These are phyloP conservation scores for Camponotus pennsylvanicus DNA, from an alignment of 1,140 invertebrate species.

Conservation along the genomic window DNA sequence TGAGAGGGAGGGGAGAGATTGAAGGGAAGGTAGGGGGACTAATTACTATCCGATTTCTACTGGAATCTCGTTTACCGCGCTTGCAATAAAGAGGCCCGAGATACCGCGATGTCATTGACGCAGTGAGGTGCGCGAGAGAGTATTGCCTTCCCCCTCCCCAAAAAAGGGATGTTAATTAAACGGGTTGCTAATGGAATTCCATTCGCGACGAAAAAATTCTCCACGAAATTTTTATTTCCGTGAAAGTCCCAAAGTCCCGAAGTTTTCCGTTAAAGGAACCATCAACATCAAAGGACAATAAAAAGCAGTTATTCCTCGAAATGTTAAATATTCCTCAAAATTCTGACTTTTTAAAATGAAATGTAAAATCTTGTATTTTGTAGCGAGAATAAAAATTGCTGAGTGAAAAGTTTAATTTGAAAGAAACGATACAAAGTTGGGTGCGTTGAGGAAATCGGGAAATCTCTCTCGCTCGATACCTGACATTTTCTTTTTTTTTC, in stretches of 20 bases:
- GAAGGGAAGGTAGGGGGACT: slow-evolving; percentile 33
- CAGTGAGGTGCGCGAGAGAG: neutral
- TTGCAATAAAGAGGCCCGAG: slow-evolving; percentile 48
- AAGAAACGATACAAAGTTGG: neutral
- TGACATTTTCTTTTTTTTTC: neutral
- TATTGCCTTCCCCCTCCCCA: neutral
- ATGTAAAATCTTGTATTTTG: neutral
- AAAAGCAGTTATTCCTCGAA: neutral
- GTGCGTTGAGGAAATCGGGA: neutral
- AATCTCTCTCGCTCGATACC: neutral
- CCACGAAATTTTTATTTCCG: neutral
- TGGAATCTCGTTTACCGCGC: slow-evolving; percentile 53
- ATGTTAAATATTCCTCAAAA: neutral
- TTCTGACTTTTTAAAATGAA: neutral
- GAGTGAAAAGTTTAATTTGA: neutral
- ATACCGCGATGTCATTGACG: slow-evolving; percentile 52
- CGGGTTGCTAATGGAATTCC: slow-evolving; percentile 38
- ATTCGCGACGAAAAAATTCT: neutral
- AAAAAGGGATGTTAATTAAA: slow-evolving; percentile 54
- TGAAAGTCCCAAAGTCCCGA: slow-evolving; percentile 15
- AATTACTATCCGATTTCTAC: slow-evolving; percentile 67
- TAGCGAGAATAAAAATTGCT: neutral
- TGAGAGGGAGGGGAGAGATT: neutral
- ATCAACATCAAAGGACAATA: neutral
- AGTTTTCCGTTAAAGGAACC: neutral